Base-by-base conservation (phyloP, 2,113 vertebrate species). In the Scomber japonicus region DNA sequence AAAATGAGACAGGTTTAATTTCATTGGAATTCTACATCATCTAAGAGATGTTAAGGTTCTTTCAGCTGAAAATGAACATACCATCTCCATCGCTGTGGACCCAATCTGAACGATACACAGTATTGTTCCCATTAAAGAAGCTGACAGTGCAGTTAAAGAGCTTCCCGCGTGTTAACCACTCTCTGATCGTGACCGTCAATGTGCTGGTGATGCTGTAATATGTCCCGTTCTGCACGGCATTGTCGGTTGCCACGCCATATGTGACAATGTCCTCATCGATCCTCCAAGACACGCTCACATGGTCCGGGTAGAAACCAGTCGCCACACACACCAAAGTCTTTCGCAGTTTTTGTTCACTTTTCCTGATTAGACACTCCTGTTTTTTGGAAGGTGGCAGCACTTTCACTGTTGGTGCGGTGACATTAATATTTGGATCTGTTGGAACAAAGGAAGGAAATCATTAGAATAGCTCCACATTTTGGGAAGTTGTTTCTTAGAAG, bases 321-420 rank as follows among this genome's bases (percentile, higher is more conserved):
- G 92, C 96, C 86, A 96, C 86, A 71, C 97, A 99, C 2, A 99
- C 94, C 8, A 99, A 56, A 0, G 97, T 98, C 86, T 95, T 96
- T 69, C 92, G 92, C 17, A 3, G 16, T 5, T n/a, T 45, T 0
- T 0, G 0, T 0, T 72, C 2, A 11, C 24, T 16, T 1, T 35
- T 21, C 0, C 13, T 0, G 13, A 35, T 8, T 2, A 44, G 60
- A 31, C 95, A 89, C 90, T 98, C 96, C 0, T 1, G 24, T 27
- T 87, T 77, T 2, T 60, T 0, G 0, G 96, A 96, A 1, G 97
- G 96, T 5, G 0, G 0, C 11, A 97, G 91, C 75, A 98, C 17
- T 1, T 69, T 16, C 40, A 98, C 93, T 0, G 0, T 31, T 1
- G 97, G 96, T 16, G 0, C 0, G 0, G 17, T 80, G 62, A 73